Evolutionary conservation across 23 tunicate species (phyloP), one percentile per base, ranked within the genome.

Genomic region (Halocynthia roretzi): DNA sequence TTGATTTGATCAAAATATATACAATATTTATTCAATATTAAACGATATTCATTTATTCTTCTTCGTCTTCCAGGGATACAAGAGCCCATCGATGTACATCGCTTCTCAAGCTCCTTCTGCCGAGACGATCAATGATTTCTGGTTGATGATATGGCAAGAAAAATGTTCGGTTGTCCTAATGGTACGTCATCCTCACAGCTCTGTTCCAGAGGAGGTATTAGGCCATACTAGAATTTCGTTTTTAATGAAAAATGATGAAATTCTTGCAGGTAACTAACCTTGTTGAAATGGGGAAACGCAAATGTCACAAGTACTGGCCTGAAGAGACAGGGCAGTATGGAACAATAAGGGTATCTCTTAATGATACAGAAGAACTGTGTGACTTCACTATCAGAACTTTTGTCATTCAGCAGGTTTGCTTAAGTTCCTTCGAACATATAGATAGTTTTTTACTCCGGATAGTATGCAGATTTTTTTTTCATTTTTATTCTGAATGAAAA

Each of bases 91-190:
- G 7, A 82, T 80, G 87, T 92, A 92, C 75, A 86, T 92, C 48
- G 91, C 98, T 23, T 61, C 98, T 6, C 98, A 92, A 79, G 98
- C 98, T 6, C 99, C 99, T 61, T 72, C 96, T 12, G 82, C 54
- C 7, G 87, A 84, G 17, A 94, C 99, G 20, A 18, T 54, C 8
- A 67, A 52, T 79, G 99, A 94, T 80, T 88, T 94, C 58, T 94
- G 99, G 99, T 73, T 72, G 82, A 87, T 88, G 95, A 77, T 94
- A 5, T 94, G 99, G 99, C 99, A 94, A 81, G 99, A 94, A 62
- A 85, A 82, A 23, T 71, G 68, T 67, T 81, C 67, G 56, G 85
- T 94, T 10, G 66, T 94, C 21, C 87, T 94, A 68, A 94, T 94
- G 99, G 87, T 74, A 74, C 8, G 78, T 52, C 4, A 0, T 31